phyloP scores from a whole-genome alignment of 2,113 vertebrate species.

The Amphiprion percula region DNA sequence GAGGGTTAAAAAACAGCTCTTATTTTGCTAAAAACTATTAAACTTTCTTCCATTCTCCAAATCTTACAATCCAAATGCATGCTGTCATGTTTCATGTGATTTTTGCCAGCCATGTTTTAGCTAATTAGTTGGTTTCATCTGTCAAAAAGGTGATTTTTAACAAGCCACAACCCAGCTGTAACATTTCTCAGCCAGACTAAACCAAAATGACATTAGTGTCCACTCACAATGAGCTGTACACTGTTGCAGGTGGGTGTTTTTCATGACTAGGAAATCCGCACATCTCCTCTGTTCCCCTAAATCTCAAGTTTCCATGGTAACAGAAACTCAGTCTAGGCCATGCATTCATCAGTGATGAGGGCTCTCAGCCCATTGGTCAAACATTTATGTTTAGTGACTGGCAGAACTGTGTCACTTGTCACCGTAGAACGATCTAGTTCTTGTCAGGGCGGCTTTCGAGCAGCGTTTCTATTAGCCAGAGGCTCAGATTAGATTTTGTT shows the following conservation, averaged over 20 bases:
- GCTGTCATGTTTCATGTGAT: background rate
- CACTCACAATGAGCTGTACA: background rate
- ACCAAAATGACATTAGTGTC: too few species aligned
- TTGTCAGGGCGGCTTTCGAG: background rate
- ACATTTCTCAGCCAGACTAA: background rate
- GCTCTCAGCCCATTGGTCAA: slow-evolving; percentile 68
- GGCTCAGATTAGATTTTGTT: background rate
- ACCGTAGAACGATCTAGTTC: slow-evolving; percentile 1
- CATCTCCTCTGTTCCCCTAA: slow-evolving; percentile 59
- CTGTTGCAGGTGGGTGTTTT: slow-evolving; percentile 48
- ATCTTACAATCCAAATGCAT: background rate
- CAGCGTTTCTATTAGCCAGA: background rate
- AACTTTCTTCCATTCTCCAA: slow-evolving; percentile 11
- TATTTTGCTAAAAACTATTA: background rate
- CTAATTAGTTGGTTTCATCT: background rate
- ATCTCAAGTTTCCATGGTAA: slow-evolving; percentile 81
- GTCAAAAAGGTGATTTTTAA: background rate
- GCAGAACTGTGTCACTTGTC: slow-evolving; percentile 39
- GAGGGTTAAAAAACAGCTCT: background rate
- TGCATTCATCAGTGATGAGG: slow-evolving; percentile 67
- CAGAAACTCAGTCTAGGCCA: slow-evolving; percentile 70
- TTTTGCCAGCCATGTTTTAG: too few species aligned
- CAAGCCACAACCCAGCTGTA: background rate
- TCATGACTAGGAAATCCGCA: slow-evolving; percentile 44
- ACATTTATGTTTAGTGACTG: slow-evolving; percentile 50